Percentiles rank a stretch among this genome's conserved stretches.
Evolutionary conservation across 2,113 vertebrate species (phyloP).

Genomic region (Sapajus apella): DNA sequence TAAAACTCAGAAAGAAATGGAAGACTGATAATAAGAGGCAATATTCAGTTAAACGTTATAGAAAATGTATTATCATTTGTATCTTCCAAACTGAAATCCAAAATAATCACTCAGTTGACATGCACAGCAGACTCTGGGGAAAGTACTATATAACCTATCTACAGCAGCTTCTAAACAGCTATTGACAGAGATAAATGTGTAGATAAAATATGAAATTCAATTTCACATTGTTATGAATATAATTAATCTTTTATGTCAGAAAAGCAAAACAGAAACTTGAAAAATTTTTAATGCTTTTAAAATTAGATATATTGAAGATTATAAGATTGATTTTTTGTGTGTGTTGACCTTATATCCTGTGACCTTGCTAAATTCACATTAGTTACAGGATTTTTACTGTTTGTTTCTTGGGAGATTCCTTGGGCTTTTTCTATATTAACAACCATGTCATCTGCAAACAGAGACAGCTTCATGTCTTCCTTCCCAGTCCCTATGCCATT

Average conservation of each 20-base stretch:
- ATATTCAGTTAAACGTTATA: neutral
- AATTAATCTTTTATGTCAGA: neutral
- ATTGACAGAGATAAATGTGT: neutral
- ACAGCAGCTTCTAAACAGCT: neutral
- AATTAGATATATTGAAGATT: neutral
- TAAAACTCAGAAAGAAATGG: conserved; percentile 52
- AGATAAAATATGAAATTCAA: conserved; percentile 54
- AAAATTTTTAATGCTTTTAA: neutral
- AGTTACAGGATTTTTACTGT: neutral
- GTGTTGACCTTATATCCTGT: neutral
- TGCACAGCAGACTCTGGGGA: neutral
- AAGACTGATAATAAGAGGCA: conserved; percentile 15
- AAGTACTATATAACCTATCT: neutral
- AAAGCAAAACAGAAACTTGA: neutral
- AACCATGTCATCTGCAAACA: neutral
- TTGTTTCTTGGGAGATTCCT: neutral
- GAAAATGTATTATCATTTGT: neutral
- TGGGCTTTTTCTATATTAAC: neutral
- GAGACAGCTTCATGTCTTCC: neutral
- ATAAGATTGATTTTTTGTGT: neutral
- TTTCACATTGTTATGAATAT: conserved; percentile 59
- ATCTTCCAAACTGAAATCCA: conserved; percentile 24
- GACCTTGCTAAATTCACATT: neutral
- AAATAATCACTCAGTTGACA: neutral
- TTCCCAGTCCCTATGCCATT: neutral